Base-by-base conservation (phyloP, 64 coral and sea anemone species). In the Porites lutea region DNA sequence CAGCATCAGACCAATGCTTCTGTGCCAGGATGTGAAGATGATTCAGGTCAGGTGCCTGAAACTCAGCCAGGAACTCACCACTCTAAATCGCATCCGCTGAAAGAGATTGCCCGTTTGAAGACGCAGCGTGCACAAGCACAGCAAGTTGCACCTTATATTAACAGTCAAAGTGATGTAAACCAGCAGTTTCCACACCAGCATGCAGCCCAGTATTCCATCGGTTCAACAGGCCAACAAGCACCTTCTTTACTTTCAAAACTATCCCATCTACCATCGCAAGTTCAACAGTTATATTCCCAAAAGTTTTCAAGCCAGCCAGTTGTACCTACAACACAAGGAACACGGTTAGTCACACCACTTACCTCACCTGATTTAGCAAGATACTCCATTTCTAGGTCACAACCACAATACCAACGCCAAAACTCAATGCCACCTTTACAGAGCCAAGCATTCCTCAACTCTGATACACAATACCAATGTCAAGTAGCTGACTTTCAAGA, bases 381-480 rank as follows among this genome's bases (percentile, higher is more conserved):
- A 37, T 84, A 68, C 62, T 50, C 81, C 18, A 68, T 84, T 12
- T 65, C 91, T 11, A 75, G 91, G 6, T 87, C 82, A 53, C 91
- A 93, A 93, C 6, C 71, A 68, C 82, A 86, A 21, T 97, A 89
- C 63, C 95, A 97, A 44, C 82, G 95, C 19, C 95, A 97, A 59
- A 75, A 75, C 44, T 97, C 95, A 4, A 97, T 94, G 95, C 95
- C 95, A 9, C 76, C 92, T 20, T 89, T 88, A 54, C 88, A 96
- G 82, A 67, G 72, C 14, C 93, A 84, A 68, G 8, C 62, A 66
- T 84, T 68, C 16, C 47, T 51, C 48, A 84, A 69, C 81, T 84
- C 81, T 27, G 62, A 84, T 68, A 66, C 81, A 51, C 81, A 76
- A 77, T 83, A 84, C 71, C 92, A 68, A 50, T 79, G 75, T 72